Evolutionary conservation across 1,140 invertebrate genomes (phyloP).

Genomic region (Gryon sp.): DNA sequence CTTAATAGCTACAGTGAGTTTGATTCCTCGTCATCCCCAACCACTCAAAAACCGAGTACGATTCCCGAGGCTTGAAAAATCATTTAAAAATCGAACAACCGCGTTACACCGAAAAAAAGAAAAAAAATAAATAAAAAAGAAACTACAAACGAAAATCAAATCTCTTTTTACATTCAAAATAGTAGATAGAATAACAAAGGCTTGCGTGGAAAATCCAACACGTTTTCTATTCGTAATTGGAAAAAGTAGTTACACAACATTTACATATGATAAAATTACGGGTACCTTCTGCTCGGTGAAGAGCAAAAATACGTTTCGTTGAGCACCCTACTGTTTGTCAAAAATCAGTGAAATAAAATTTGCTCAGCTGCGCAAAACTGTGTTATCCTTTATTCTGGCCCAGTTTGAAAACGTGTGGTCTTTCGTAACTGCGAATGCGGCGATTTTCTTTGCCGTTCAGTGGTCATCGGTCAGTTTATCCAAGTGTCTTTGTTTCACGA

Average conservation of each 20-base stretch:
- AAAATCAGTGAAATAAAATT: constrained; percentile 25
- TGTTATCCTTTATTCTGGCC: constrained; percentile 8
- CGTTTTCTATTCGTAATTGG: neutral
- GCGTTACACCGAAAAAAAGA: neutral
- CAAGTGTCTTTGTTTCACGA: constrained; percentile 37
- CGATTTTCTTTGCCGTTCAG: constrained; percentile 14
- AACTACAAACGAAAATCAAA: neutral
- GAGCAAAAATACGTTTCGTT: neutral
- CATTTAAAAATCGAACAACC: constrained; percentile 13
- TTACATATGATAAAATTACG: constrained; percentile 4
- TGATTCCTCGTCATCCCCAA: constrained; percentile 34
- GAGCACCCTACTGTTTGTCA: constrained; percentile 14
- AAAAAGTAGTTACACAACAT: constrained; percentile 1
- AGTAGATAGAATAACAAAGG: too few relatives aligned
- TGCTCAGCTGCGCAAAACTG: constrained; percentile 15
- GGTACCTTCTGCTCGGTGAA: neutral
- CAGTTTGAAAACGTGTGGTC: constrained; percentile 9
- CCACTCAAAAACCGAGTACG: constrained; percentile 33
- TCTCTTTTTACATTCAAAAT: too few relatives aligned
- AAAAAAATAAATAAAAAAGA: neutral
- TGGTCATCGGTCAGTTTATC: constrained; percentile 33
- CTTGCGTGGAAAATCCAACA: too few relatives aligned
- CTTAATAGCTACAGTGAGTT: constrained; percentile 53
- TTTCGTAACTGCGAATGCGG: constrained; percentile 16
- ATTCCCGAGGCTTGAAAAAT: constrained; percentile 33